A percentile compares a stretch with the other conserved stretches of the same genome.
Conservation (phyloP, 2,888 invertebrate genomes). For the Prosopocoilus inquinatus region DNA sequence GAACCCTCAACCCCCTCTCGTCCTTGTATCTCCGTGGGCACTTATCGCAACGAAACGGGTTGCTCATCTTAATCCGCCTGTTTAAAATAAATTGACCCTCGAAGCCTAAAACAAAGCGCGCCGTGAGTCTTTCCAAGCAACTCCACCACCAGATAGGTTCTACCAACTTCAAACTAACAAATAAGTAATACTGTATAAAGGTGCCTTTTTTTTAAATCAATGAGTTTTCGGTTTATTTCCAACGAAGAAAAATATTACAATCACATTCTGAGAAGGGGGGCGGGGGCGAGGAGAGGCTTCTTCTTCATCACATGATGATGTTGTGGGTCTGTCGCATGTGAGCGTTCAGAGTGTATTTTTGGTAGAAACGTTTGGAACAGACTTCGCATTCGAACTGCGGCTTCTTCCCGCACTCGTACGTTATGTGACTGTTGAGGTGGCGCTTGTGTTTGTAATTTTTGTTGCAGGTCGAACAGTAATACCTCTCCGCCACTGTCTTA, state of each 20-base stretch:
- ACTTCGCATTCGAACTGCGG: constrained; percentile 49
- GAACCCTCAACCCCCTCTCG: not conserved
- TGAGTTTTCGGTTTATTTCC: not conserved
- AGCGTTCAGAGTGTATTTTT: constrained; percentile 33
- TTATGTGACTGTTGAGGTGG: constrained; percentile 27
- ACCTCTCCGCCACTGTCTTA: constrained; percentile 39
- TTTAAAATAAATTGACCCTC: not conserved
- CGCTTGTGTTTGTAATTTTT: constrained; percentile 32
- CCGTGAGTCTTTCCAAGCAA: not conserved
- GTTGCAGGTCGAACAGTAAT: constrained; percentile 26
- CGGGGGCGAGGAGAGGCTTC: not conserved
- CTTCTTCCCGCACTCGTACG: constrained; percentile 53
- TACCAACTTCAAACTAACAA: not conserved
- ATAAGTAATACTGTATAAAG: not conserved
- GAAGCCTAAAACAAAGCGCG: not conserved
- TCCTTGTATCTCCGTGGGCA: constrained; percentile 14
- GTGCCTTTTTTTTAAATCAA: not conserved
- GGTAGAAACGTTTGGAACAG: constrained; percentile 44
- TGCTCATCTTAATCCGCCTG: constrained; percentile 4
- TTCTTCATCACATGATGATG: not conserved
- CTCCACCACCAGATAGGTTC: not conserved
- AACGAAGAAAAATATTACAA: not conserved
- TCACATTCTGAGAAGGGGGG: not conserved
- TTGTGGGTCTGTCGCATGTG: constrained; percentile 21
- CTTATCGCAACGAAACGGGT: constrained; percentile 9